Conservation (phyloP, 2,797 vertebrate species). For the Oreortyx pictus region DNA sequence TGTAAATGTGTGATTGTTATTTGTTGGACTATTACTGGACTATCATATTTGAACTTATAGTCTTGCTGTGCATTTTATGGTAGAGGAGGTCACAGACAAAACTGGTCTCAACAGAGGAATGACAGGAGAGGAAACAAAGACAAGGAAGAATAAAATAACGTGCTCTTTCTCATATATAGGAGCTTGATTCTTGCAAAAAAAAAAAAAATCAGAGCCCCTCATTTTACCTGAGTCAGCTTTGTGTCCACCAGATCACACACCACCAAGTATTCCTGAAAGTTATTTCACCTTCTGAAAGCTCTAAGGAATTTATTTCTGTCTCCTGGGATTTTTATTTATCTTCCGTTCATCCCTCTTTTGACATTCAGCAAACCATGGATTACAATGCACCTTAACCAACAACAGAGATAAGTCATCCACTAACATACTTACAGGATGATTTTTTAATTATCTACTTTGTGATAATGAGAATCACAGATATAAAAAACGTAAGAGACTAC, state of each 20-base stretch:
- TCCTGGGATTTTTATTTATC: not conserved
- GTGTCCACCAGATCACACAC: not conserved
- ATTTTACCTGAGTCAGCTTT: not conserved
- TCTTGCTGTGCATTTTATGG: not conserved
- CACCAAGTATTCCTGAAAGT: not conserved
- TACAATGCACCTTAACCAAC: not conserved
- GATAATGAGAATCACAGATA: not conserved
- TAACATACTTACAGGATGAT: rapidly evolving
- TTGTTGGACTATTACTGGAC: not conserved
- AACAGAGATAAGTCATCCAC: not conserved
- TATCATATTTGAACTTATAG: not conserved
- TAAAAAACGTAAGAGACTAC: not conserved
- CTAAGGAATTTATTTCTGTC: not conserved
- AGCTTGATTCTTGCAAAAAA: not conserved
- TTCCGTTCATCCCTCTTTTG: not conserved
- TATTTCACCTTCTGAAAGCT: not conserved
- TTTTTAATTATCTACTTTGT: not conserved
- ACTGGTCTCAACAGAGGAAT: not conserved
- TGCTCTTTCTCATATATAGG: not conserved
- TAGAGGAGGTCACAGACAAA: not conserved
- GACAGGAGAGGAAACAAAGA: not conserved
- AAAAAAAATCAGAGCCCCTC: not conserved
- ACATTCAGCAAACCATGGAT: not conserved
- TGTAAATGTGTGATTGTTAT: rapidly evolving
- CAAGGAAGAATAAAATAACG: not conserved